Base-by-base conservation (phyloP, 2,113 vertebrate genomes). In the Nanorana parkeri region DNA sequence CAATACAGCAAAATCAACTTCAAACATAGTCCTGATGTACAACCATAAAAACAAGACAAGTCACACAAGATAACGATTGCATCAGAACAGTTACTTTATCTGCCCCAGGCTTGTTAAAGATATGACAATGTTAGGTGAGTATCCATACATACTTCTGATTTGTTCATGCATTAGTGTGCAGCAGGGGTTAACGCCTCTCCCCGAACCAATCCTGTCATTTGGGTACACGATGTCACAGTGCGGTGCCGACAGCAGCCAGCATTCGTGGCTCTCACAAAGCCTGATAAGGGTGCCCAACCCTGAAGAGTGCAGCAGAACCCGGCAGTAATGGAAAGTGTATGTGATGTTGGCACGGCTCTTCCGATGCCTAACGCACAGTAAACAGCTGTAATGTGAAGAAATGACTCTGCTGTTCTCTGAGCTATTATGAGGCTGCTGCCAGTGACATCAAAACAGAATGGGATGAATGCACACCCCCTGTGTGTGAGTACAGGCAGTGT, bases 301-400 rank as follows among this genome's bases (percentile, higher is more conserved):
- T n/a, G 19, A 17, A 20, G 69, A 15, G 17, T 56, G 8, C 3
- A 73, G 52, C 69, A 20, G 69, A 17, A 73, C 16, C 24, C 23
- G 55, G 20, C 26, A 55, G 15, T 60, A 60, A 60, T 60, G 58
- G 58, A 60, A 60, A 19, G 51, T 16, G 16, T 56, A 56, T 73
- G 54, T 56, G 52, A 56, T n/a, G 51, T 54, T 71, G 26, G 68
- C 68, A 72, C 24, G 3, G 21, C 20, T 60, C 21, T 19, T 51
- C 67, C 51, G 41, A 51, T 54, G 68, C 23, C 23, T 72, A 54
- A 55, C 29, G 51, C 20, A 29, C 51, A 55, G 52, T 28, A 55
- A 28, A 55, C 68, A 29, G 52, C 26, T 56, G 69, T 29, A 73
- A 29, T 56, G n/a, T 73, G 51, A 73, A 73, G 52, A 56, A 73